phyloP scores from a whole-genome alignment of 1,140 invertebrate genomes.

The Mycetomoellerius zeteki region DNA sequence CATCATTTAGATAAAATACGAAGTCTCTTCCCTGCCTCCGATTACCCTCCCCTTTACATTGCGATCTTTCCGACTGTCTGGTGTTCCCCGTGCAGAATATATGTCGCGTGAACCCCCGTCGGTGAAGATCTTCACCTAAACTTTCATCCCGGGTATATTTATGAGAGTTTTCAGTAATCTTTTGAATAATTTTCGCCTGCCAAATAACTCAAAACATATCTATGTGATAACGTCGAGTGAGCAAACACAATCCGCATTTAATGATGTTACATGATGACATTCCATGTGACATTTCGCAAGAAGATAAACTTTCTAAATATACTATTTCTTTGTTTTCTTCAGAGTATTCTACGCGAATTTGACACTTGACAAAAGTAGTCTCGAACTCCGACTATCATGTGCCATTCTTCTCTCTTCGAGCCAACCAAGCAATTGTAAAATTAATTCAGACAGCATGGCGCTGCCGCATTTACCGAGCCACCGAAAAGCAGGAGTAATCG shows the following conservation, averaged over 20 bases:
- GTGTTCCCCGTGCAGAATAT: conserved; percentile 62
- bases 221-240: not conserved
- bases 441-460: conserved; percentile 53
- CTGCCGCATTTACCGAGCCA: conserved; percentile 49
- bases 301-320: not conserved
- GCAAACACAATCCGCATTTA: not conserved
- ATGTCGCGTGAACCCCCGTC: not conserved
- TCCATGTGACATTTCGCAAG: not conserved
- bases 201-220: not conserved
- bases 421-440: conserved; percentile 41
- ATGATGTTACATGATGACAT: not conserved
- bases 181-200: not conserved
- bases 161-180: not conserved
- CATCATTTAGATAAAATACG: conserved; percentile 85
- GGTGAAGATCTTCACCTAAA: conserved; percentile 38
- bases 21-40: conserved; percentile 70
- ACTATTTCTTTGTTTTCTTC: not conserved
- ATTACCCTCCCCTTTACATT: conserved; percentile 71
- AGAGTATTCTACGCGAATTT: not conserved
- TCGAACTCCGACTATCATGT: not conserved
- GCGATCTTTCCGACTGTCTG: conserved; percentile 70
- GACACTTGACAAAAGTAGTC: not conserved
- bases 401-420: conserved; percentile 27
- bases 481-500: conserved; percentile 62
- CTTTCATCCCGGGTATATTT: conserved; percentile 22